Conservation (phyloP, 2,888 invertebrate genomes). For the Emesis russula region DNA sequence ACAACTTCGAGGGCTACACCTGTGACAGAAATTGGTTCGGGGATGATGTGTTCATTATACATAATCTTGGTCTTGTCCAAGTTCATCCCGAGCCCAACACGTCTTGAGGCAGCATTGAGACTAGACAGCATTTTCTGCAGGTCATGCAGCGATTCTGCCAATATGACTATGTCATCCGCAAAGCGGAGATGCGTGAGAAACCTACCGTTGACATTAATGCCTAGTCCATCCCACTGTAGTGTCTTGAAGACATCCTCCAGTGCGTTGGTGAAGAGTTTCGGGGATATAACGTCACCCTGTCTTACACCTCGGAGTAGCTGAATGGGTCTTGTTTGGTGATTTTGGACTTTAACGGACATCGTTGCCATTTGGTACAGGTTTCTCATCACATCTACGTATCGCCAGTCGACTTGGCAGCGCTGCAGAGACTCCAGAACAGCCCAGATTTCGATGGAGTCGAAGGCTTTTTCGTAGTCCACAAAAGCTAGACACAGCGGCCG, state of each 20-base stretch:
- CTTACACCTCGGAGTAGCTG: neutral
- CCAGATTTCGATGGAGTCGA: constrained; percentile 73
- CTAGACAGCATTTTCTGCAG: neutral
- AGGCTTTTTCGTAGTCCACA: constrained; percentile 64
- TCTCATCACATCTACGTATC: constrained; percentile 56
- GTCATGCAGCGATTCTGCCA: constrained; percentile 42
- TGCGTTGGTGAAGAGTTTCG: neutral
- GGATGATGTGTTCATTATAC: neutral
- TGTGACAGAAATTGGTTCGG: too few relatives aligned
- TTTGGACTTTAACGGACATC: neutral
- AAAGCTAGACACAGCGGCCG: constrained; percentile 40
- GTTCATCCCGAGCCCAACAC: neutral
- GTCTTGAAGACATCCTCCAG: neutral
- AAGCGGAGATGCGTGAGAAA: constrained; percentile 52
- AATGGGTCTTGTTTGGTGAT: neutral
- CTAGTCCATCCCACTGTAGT: neutral
- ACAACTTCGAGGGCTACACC: too few relatives aligned
- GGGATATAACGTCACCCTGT: constrained; percentile 13
- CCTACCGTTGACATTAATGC: constrained; percentile 21
- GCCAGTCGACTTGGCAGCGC: constrained; percentile 55
- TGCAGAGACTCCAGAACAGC: constrained; percentile 69
- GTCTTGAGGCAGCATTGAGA: neutral
- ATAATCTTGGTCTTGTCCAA: neutral
- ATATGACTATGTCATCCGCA: constrained; percentile 49
- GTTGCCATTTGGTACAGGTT: neutral